Conservation (phyloP, 2,113 vertebrate species). For the Cettia cetti region DNA sequence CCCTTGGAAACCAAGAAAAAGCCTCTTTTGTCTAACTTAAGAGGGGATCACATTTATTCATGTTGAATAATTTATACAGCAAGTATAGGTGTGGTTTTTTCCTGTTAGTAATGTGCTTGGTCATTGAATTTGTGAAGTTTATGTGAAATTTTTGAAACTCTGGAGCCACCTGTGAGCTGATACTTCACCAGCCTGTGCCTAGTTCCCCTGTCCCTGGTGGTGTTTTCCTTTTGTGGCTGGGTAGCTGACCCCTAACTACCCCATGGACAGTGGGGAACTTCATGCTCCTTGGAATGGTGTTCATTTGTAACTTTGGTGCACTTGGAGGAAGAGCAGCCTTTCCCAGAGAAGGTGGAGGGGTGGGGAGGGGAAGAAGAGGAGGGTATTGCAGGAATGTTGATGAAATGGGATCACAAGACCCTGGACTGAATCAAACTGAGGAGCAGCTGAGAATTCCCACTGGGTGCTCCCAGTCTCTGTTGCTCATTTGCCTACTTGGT, state of each 20-base stretch:
- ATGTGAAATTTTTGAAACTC: not conserved
- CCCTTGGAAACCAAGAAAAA: not conserved
- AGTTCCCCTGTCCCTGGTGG: not conserved
- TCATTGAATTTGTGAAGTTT: not conserved
- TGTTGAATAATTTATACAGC: not conserved
- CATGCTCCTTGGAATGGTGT: not conserved
- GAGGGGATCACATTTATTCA: not conserved
- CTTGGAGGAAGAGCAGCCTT: not conserved
- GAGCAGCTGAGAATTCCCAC: not conserved
- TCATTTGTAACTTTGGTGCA: not conserved
- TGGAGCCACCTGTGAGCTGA: not conserved
- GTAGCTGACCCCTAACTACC: not conserved
- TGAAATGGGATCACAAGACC: not conserved
- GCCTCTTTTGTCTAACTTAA: not conserved
- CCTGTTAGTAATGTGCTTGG: not conserved
- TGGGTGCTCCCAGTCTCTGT: not conserved
- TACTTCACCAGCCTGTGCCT: not conserved
- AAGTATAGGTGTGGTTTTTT: not conserved
- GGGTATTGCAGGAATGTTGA: not conserved
- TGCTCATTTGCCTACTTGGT: not conserved
- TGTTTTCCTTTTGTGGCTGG: not conserved
- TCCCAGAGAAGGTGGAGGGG: not conserved
- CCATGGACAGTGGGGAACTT: not conserved
- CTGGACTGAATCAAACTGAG: rapidly evolving
- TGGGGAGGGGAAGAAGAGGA: not conserved